These are phyloP conservation scores for Pristis pectinata DNA, from an alignment of 2,797 vertebrate species.

Conservation along the genomic window DNA sequence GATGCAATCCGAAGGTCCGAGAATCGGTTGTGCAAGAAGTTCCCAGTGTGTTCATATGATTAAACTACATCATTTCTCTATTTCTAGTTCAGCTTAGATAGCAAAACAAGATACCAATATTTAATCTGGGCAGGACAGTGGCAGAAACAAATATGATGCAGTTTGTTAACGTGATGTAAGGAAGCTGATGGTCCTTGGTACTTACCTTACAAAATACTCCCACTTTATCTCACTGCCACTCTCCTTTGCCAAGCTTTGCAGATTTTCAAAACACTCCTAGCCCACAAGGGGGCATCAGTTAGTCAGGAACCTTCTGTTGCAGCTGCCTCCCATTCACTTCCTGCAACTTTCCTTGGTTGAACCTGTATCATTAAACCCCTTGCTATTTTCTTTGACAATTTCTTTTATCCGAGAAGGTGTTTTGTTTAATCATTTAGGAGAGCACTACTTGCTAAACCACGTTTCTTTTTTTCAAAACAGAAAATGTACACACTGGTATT, in stretches of 20 bases:
- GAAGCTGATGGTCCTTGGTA: not conserved
- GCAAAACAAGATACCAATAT: too few relatives aligned
- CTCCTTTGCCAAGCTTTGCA: not conserved
- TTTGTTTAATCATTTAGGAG: not conserved
- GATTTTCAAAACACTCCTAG: not conserved
- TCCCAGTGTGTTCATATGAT: too few relatives aligned
- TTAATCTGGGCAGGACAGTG: not conserved
- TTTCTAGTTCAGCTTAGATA: not conserved
- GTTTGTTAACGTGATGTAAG: not conserved
- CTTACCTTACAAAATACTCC: not conserved
- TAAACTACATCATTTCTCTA: not conserved
- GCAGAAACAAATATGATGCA: not conserved
- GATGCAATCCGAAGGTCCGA: too few relatives aligned
- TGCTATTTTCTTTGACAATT: not conserved
- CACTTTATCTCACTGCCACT: not conserved
- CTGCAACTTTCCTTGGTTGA: not conserved
- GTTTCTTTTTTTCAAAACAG: not conserved
- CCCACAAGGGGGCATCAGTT: slow-evolving; percentile 5
- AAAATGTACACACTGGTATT: not conserved
- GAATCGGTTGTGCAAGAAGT: too few relatives aligned
- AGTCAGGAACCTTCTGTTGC: not conserved
- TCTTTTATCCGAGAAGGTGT: not conserved
- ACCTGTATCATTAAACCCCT: not conserved
- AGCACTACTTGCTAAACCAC: not conserved
- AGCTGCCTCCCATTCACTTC: too few relatives aligned